Conservation (phyloP, 2,797 vertebrate species). For the Sandelia bainsii region DNA sequence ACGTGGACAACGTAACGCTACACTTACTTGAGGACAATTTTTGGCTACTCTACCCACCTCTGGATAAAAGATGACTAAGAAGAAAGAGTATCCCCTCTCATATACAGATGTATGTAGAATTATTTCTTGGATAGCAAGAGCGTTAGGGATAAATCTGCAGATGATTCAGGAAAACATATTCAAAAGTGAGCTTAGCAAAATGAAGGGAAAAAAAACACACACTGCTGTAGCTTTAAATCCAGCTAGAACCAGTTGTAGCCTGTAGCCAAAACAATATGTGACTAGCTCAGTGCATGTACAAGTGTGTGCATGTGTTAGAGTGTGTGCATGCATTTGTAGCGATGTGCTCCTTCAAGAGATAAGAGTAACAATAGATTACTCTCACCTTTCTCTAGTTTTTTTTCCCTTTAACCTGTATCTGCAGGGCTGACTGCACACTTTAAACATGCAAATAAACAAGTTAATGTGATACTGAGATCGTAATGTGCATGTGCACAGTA, state of each 20-base stretch:
- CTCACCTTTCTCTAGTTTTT: constrained; percentile 48
- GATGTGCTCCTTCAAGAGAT: constrained; percentile 65
- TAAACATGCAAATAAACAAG: constrained; percentile 38
- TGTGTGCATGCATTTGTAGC: constrained; percentile 46
- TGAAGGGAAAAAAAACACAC: background rate
- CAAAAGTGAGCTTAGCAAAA: constrained; percentile 60
- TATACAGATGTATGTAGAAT: background rate
- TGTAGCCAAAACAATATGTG: constrained; percentile 82
- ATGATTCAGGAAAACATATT: constrained; percentile 39
- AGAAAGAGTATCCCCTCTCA: background rate
- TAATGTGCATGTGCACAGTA: background rate
- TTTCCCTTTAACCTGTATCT: constrained; percentile 55
- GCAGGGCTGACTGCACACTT: constrained; percentile 52
- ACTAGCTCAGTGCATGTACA: constrained; percentile 40
- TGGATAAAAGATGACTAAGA: constrained; percentile 3
- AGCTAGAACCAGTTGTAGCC: constrained; percentile 83
- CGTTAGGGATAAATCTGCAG: constrained; percentile 33
- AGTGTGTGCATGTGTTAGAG: constrained; percentile 10
- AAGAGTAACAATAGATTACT: constrained; percentile 65
- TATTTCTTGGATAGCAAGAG: constrained; percentile 38
- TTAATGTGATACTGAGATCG: constrained; percentile 1
- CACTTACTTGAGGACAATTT: too few species aligned
- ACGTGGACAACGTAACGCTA: too few species aligned
- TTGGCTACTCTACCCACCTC: too few species aligned
- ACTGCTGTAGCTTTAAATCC: constrained; percentile 79